Evolutionary conservation across 2,888 invertebrate genomes (phyloP), one percentile per base, ranked within the genome.

Genomic region (Patella ulyssiponensis): DNA sequence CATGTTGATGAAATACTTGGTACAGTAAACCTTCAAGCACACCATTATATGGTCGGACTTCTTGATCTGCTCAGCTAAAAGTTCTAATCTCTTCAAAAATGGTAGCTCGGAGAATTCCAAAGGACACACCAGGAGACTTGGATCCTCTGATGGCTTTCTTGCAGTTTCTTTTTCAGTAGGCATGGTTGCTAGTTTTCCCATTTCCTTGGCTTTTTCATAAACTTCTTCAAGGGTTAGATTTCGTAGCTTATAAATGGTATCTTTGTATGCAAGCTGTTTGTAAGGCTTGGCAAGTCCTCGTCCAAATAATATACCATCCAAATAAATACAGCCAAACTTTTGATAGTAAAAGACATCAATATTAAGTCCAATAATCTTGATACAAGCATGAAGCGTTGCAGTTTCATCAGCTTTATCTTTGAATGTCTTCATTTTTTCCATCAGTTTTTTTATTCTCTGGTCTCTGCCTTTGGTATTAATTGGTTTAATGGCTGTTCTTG

Each of bases 281-380:
- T 64, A 64, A 23, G 64, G 64, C 23, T 64, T 64, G 20, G 20
- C 64, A 20, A 64, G 20, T 64, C 64, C 64, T 23, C 64, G 23
- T 64, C 64, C 64, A 64, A 64, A 20, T 12, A 23, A 64, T 64
- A 64, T 23, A 20, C 64, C 64, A 64, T 64, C 64, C 64, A 64
- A 64, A 17, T 23, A 64, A 23, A 64, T 64, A 64, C 20, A 23
- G 64, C 20, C 20, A 64, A 23, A 64, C 23, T 64, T 64, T 23
- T 64, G 64, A 64, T 64, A 23, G 64, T 64, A 64, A 64, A 23
- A 64, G 23, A 64, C 23, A 64, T 64, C 64, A 9, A 64, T 23
- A 23, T 64, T 20, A 11, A 23, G 23, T 3, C 23, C 23, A 23
- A 17, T n/a, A 23, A 23, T 14, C 14, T 15, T 64, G 23, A 64